phyloP scores from a whole-genome alignment of 2,113 vertebrate genomes.

The Trogon surrucura region DNA sequence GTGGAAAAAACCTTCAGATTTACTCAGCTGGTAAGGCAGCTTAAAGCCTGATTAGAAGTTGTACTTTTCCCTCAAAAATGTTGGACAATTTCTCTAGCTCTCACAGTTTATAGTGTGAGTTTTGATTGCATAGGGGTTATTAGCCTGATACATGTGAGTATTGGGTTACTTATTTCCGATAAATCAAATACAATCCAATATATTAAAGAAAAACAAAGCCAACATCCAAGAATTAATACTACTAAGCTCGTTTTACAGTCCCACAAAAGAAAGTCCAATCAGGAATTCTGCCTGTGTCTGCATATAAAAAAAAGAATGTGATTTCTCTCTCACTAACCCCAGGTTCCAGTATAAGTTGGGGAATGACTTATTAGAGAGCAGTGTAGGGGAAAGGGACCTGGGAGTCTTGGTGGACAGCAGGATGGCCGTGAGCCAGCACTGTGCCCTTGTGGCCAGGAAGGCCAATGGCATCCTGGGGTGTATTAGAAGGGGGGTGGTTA shows the following conservation, averaged over 20 bases:
- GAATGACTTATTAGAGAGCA: too few relatives aligned
- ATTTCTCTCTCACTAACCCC: neutral
- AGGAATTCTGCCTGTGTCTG: neutral
- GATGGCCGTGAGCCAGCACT: too few relatives aligned
- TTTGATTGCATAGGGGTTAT: neutral
- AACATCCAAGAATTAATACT: neutral
- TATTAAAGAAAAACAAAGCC: neutral
- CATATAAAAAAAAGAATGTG: neutral
- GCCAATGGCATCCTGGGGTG: too few relatives aligned
- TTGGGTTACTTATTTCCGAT: neutral
- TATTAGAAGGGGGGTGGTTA: too few relatives aligned
- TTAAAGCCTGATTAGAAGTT: neutral
- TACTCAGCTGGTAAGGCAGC: neutral
- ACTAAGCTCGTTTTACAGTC: neutral
- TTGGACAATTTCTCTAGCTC: neutral
- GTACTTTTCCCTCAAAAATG: neutral
- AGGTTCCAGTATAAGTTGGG: too few relatives aligned
- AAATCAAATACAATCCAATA: neutral
- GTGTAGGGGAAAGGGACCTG: too few relatives aligned
- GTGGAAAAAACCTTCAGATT: neutral
- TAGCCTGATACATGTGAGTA: neutral
- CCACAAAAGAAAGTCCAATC: neutral
- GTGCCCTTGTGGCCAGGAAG: too few relatives aligned
- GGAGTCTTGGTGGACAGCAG: too few relatives aligned
- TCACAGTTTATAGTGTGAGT: neutral